Conservation (phyloP, 2,797 vertebrate species). For the Siniperca undulata region DNA sequence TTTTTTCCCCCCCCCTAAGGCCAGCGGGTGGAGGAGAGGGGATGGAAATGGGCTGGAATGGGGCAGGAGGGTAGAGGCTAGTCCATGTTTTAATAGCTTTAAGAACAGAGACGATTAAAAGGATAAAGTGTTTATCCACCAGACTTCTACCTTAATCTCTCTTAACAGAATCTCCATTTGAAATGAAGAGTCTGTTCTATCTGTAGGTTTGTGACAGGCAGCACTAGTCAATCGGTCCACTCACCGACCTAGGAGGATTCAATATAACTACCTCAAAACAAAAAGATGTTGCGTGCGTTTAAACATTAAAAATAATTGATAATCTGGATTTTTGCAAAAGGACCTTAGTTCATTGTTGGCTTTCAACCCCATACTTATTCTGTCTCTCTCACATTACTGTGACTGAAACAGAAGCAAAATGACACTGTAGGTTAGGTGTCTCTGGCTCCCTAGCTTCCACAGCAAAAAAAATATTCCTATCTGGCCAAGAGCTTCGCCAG, state of each 20-base stretch:
- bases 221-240: background rate
- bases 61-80: constrained; percentile 30
- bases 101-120: constrained; percentile 75
- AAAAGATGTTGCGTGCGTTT: background rate
- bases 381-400: background rate
- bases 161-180: constrained; percentile 45
- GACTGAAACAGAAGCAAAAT: background rate
- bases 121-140: constrained; percentile 71
- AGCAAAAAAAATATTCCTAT: background rate
- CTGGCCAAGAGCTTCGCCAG: background rate
- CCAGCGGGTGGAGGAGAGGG: constrained; percentile 25
- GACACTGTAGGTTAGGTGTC: background rate
- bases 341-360: background rate
- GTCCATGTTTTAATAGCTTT: constrained; percentile 72
- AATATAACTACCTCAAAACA: constrained; percentile 6
- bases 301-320: background rate
- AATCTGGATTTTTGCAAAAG: background rate
- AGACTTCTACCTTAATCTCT: constrained; percentile 67
- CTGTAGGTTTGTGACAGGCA: constrained; percentile 20
- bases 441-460: background rate
- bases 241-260: background rate
- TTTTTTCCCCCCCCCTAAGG: constrained; percentile 19
- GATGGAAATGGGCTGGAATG: constrained; percentile 55
- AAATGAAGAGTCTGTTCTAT: constrained; percentile 36
- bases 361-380: background rate